phyloP scores from a whole-genome alignment of 2,113 vertebrate genomes.

The Odontesthes bonariensis region DNA sequence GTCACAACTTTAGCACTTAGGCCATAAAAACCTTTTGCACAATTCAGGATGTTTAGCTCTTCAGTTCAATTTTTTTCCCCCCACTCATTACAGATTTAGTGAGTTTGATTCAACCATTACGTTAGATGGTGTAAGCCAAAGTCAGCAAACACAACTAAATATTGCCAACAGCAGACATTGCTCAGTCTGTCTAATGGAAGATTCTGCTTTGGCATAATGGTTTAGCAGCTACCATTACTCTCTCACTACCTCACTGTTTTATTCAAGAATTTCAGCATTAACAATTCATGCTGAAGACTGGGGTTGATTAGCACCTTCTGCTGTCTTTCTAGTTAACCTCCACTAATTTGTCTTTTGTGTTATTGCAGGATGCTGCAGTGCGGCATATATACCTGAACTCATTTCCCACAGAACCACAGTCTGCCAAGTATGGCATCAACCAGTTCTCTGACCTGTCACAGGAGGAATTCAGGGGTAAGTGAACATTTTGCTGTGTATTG shows the following conservation, averaged over 20 bases:
- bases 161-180: no score
- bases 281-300: background rate
- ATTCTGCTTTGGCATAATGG: background rate
- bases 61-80: no score
- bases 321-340: background rate
- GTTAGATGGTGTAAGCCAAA: no score
- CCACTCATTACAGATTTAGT: no score
- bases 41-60: no score
- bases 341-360: slow-evolving; percentile 7
- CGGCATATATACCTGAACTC: slow-evolving; percentile 86
- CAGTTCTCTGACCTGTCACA: slow-evolving; percentile 90
- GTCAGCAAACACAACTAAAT: no score
- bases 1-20: no score
- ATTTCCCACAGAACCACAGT: slow-evolving; percentile 48
- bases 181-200: background rate
- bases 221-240: background rate
- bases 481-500: background rate
- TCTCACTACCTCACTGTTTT: background rate
- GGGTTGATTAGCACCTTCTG: background rate
- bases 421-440: slow-evolving; percentile 90
- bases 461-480: slow-evolving; percentile 89
- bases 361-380: slow-evolving; percentile 82
- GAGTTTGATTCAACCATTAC: no score
- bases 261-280: background rate
- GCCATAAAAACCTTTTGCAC: no score